phyloP scores from a whole-genome alignment of 2,113 vertebrate species.

The Puntigrus tetrazona region DNA sequence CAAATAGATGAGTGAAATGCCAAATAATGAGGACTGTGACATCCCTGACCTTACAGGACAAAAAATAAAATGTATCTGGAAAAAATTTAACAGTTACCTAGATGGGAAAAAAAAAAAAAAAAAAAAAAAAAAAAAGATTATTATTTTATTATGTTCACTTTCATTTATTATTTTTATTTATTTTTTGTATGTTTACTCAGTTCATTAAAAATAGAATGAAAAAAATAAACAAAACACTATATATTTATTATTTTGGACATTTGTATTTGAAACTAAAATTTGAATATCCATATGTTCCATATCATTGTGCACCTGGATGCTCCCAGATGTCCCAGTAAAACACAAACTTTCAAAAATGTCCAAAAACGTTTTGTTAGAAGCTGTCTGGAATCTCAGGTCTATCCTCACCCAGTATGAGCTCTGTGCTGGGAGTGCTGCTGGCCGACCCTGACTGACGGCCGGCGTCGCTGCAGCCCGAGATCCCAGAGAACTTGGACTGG shows the following conservation, averaged over 20 bases:
- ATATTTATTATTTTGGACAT: no score
- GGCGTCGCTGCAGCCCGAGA: slow-evolving; percentile 84
- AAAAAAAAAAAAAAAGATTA: no score
- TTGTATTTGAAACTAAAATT: no score
- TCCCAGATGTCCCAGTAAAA: not conserved
- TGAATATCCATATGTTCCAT: not conserved
- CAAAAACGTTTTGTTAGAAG: not conserved
- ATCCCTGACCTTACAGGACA: no score
- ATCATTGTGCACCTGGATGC: not conserved
- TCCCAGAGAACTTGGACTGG: slow-evolving; percentile 82
- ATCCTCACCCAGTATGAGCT: slow-evolving; percentile 78
- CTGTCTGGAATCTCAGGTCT: not conserved
- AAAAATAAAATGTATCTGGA: no score
- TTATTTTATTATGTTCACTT: no score
- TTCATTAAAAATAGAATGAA: not conserved
- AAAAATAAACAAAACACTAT: not conserved
- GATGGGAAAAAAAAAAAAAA: no score
- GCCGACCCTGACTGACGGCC: slow-evolving; percentile 76
- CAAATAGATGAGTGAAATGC: not conserved
- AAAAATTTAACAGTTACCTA: no score
- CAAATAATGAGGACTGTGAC: not conserved
- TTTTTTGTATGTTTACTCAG: no score
- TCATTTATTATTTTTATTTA: no score
- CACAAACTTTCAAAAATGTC: not conserved
- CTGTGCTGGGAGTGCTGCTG: slow-evolving; percentile 82